Conservation (phyloP, 2,888 invertebrate species). For the Aquatica leii region DNA sequence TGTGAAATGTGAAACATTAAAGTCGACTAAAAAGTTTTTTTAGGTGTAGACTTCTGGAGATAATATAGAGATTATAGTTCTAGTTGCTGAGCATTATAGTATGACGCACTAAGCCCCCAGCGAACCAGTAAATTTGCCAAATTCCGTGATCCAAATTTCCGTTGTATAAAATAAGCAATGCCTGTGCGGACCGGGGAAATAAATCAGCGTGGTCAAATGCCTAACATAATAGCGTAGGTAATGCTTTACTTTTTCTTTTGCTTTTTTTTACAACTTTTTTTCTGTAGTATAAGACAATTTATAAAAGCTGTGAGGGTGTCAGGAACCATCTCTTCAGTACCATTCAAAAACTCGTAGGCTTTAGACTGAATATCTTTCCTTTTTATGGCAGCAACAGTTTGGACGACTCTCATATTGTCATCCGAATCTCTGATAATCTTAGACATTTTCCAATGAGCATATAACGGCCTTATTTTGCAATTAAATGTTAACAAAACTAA, state of each 20-base stretch:
- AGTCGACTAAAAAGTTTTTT: slow-evolving; percentile 11
- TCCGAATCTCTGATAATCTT: too few relatives aligned
- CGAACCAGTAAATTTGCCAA: slow-evolving; percentile 20
- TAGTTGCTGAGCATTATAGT: slow-evolving; percentile 24
- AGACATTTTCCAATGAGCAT: too few relatives aligned
- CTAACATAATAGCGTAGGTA: too few relatives aligned
- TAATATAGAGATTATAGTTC: slow-evolving; percentile 26
- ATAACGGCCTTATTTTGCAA: too few relatives aligned
- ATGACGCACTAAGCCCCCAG: slow-evolving; percentile 27
- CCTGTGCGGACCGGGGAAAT: slow-evolving; percentile 22
- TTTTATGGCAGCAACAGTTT: too few relatives aligned
- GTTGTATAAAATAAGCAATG: slow-evolving; percentile 22
- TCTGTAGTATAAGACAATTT: too few relatives aligned
- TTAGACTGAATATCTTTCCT: too few relatives aligned
- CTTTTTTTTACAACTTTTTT: too few relatives aligned
- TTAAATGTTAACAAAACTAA: too few relatives aligned
- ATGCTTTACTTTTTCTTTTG: too few relatives aligned
- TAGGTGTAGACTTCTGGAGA: neutral
- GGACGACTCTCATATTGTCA: too few relatives aligned
- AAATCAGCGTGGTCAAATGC: slow-evolving; percentile 12
- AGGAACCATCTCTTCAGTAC: neutral
- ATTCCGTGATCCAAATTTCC: slow-evolving; percentile 27
- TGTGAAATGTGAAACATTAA: slow-evolving; percentile 18
- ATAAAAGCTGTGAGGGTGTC: slow-evolving; percentile 37
- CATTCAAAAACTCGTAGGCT: neutral